A percentile compares a stretch with the other conserved stretches of the same genome.
Evolutionary conservation across 2,797 vertebrate species (phyloP).

Genomic region (Onychomys arenicola): DNA sequence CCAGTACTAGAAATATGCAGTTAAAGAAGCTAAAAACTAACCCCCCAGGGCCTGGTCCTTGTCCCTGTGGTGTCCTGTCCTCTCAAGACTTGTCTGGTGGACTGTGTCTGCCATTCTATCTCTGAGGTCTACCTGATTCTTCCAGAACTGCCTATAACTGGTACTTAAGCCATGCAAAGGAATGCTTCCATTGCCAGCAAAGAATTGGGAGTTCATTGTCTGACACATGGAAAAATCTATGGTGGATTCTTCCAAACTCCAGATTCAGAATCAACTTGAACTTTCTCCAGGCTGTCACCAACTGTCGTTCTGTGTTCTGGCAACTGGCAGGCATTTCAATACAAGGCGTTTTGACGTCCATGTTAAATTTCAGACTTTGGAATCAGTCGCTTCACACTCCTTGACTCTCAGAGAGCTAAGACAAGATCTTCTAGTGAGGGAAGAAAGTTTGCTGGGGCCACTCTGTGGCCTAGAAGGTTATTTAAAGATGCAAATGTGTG

Average conservation of each 20-base stretch:
- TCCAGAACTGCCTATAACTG: conserved; percentile 17
- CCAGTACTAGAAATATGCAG: conserved; percentile 64
- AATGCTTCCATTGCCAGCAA: conserved; percentile 65
- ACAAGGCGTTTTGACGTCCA: conserved; percentile 87
- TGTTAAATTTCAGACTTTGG: conserved; percentile 89
- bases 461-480: conserved; percentile 85
- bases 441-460: conserved; percentile 79
- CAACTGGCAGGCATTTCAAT: conserved; percentile 84
- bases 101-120: neutral
- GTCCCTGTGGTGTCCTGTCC: neutral
- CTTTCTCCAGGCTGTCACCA: conserved; percentile 61
- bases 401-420: conserved; percentile 79
- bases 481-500: conserved; percentile 89
- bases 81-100: neutral
- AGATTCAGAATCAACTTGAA: conserved; percentile 75
- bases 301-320: conserved; percentile 86
- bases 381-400: conserved; percentile 86
- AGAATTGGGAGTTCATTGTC: conserved; percentile 63
- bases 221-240: conserved; percentile 43
- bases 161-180: conserved; percentile 38
- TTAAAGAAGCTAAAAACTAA: neutral
- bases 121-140: neutral
- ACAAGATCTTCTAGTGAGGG: conserved; percentile 63
- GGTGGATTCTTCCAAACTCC: conserved; percentile 52
- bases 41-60: neutral